These are phyloP conservation scores for Drosophila nr. perissopoda DNA, from an alignment of 2,888 invertebrate genomes.

Conservation along the genomic window DNA sequence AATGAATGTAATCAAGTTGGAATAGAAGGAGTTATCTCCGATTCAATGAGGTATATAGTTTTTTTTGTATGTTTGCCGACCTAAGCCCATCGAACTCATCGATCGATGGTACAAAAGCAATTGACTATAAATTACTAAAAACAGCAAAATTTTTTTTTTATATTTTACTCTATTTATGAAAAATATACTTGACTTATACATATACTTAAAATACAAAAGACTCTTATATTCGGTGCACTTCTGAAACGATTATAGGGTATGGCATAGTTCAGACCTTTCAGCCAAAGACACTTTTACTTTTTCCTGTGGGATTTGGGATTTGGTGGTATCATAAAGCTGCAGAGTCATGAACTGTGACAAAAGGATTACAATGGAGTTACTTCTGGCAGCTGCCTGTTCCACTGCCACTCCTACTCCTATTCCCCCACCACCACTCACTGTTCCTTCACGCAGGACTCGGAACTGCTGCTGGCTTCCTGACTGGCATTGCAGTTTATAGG, in stretches of 20 bases:
- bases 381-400: slow-evolving; percentile 36
- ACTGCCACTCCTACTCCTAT: not conserved
- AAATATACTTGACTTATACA: not conserved
- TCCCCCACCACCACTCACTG: not conserved
- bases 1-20: not conserved
- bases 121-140: not conserved
- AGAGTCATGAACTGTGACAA: slow-evolving; percentile 78
- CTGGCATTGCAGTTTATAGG: slow-evolving; percentile 58
- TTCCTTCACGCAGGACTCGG: not conserved
- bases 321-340: slow-evolving; percentile 46
- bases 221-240: not conserved
- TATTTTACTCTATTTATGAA: not conserved
- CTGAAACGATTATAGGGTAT: slow-evolving; percentile 1
- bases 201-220: not conserved
- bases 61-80: not conserved
- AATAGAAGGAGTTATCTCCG: not conserved
- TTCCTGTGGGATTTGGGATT: slow-evolving; percentile 9
- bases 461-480: not conserved
- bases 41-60: not conserved
- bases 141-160: not conserved
- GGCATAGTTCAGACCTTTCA: not conserved
- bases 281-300: not conserved
- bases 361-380: slow-evolving; percentile 76
- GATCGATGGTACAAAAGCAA: not conserved
- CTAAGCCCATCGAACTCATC: not conserved